These are phyloP conservation scores for Standfussiana lucernea DNA, from an alignment of 2,888 invertebrate species.

Conservation along the genomic window DNA sequence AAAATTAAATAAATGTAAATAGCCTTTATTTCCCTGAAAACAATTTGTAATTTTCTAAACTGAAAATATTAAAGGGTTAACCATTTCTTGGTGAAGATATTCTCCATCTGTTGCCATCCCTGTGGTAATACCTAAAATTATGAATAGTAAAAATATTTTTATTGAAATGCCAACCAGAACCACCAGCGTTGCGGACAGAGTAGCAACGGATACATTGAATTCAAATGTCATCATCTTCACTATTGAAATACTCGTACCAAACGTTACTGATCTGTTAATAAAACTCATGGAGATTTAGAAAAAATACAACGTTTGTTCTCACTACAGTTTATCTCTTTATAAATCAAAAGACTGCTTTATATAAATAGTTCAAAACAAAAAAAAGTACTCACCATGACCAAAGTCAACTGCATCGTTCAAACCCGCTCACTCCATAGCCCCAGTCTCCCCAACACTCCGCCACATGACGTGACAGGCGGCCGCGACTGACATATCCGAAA, in stretches of 20 bases:
- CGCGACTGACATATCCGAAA: conserved; percentile 88
- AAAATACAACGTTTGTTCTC: neutral
- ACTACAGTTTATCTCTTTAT: neutral
- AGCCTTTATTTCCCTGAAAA: neutral
- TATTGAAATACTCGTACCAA: neutral
- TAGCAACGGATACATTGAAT: neutral
- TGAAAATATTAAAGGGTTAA: neutral
- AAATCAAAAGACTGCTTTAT: neutral
- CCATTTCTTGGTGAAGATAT: neutral
- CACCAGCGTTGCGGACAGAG: neutral
- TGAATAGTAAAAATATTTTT: too few species aligned
- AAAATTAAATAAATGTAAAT: neutral
- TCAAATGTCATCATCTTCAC: neutral
- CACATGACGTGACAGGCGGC: conserved; percentile 83
- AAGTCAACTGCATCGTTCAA: neutral
- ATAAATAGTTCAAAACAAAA: neutral
- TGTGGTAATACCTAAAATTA: neutral
- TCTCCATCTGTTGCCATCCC: neutral
- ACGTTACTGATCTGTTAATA: neutral
- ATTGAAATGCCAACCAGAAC: neutral
- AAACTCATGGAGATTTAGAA: neutral
- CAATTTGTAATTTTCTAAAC: neutral
- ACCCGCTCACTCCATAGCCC: conserved; percentile 71
- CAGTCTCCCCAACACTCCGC: conserved; percentile 71
- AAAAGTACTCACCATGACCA: neutral